These are phyloP conservation scores for Thelaira solivaga DNA, from an alignment of 2,888 invertebrate genomes.

Conservation along the genomic window DNA sequence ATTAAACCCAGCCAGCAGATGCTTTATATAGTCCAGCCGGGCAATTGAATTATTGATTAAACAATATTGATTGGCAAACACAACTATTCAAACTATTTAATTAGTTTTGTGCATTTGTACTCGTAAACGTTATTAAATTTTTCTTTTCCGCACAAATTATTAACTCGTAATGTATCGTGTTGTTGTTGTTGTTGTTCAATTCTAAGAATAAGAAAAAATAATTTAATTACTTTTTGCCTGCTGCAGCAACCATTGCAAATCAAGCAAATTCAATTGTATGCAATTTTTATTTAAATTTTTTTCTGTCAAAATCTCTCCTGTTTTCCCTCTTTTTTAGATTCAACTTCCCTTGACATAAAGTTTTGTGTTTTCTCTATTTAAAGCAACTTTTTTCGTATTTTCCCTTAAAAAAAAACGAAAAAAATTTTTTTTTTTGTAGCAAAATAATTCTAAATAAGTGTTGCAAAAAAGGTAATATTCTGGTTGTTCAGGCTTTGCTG, in stretches of 20 bases:
- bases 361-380: conserved; percentile 19
- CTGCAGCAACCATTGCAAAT: conserved; percentile 40
- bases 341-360: conserved; percentile 40
- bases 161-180: neutral
- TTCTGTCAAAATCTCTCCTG: no score
- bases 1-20: conserved; percentile 57
- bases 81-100: neutral
- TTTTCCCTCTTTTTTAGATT: neutral
- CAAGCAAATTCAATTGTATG: neutral
- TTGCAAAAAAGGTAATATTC: conserved; percentile 53
- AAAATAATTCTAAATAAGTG: conserved; percentile 37
- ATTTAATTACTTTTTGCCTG: conserved; percentile 17
- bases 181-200: neutral
- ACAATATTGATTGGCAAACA: conserved; percentile 26
- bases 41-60: conserved; percentile 12
- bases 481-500: conserved; percentile 57
- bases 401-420: neutral
- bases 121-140: conserved; percentile 44
- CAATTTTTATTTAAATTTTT: no score
- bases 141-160: neutral
- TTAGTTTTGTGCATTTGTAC: conserved; percentile 12
- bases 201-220: neutral
- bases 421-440: neutral
- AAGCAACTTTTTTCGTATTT: neutral
- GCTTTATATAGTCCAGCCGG: neutral